Percentiles rank a stretch among this genome's conserved stretches.
These are phyloP conservation scores for Mycalesis mineus DNA, from an alignment of 2,888 invertebrate species.

Conservation along the genomic window DNA sequence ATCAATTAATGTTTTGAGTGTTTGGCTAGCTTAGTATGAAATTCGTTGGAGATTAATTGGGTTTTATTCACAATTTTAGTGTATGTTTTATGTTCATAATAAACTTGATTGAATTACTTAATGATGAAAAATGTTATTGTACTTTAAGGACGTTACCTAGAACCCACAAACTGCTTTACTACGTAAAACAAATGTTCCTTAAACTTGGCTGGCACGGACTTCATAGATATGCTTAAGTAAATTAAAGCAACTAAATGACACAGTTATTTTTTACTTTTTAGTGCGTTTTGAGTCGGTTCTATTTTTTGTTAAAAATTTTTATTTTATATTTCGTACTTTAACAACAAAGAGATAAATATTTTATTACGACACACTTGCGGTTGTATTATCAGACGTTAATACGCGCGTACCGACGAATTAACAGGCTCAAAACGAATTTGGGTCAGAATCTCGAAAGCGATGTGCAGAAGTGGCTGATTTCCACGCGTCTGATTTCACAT, in stretches of 20 bases:
- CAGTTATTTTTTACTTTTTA: too few relatives aligned
- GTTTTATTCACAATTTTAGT: too few relatives aligned
- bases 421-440: conserved; percentile 14
- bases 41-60: not conserved
- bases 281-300: too few relatives aligned
- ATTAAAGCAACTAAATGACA: too few relatives aligned
- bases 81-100: too few relatives aligned
- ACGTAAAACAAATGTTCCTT: too few relatives aligned
- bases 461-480: conserved; percentile 18
- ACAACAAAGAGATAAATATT: not conserved
- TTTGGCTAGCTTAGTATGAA: not conserved
- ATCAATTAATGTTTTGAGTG: conserved; percentile 11
- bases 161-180: too few relatives aligned
- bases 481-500: conserved; percentile 19
- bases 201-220: too few relatives aligned
- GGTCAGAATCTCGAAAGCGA: conserved; percentile 10
- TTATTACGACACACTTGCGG: conserved; percentile 3
- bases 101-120: not conserved
- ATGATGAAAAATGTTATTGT: too few relatives aligned
- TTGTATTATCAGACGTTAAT: conserved; percentile 2
- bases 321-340: not conserved
- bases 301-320: too few relatives aligned
- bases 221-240: too few relatives aligned
- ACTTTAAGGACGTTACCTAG: too few relatives aligned
- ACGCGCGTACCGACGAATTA: conserved; percentile 8